phyloP scores from a whole-genome alignment of 1,140 invertebrate genomes.

The Pissodes strobi region DNA sequence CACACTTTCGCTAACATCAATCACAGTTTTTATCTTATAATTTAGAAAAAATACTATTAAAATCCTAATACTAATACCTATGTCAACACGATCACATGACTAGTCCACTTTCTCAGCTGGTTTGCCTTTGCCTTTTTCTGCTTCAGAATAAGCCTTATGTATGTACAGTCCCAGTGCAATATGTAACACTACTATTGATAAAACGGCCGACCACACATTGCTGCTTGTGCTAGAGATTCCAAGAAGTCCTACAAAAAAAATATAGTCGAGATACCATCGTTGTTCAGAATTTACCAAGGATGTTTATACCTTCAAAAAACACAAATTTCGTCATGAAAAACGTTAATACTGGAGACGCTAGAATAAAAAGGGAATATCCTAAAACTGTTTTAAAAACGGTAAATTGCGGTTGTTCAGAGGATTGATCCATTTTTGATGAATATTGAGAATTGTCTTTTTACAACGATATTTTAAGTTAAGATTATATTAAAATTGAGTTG shows the following conservation, averaged over 20 bases:
- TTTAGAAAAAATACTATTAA: not conserved
- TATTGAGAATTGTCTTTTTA: too few species aligned
- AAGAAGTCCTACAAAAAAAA: conserved; percentile 58
- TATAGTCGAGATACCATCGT: not conserved
- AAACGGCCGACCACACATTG: conserved; percentile 75
- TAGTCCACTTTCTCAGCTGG: conserved; percentile 47
- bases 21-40: too few species aligned
- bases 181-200: conserved; percentile 72
- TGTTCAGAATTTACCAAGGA: not conserved
- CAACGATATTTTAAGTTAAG: too few species aligned
- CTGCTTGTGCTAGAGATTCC: conserved; percentile 64
- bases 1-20: too few species aligned
- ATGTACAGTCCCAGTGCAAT: conserved; percentile 76
- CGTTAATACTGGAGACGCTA: conserved; percentile 64
- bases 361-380: conserved; percentile 66
- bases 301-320: conserved; percentile 61
- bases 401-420: conserved; percentile 27
- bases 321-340: conserved; percentile 65
- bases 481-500: too few species aligned
- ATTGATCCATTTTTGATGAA: too few species aligned
- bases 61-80: not conserved
- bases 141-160: conserved; percentile 73
- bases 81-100: conserved; percentile 25
- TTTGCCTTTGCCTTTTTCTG: conserved; percentile 42
- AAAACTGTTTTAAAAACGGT: conserved; percentile 66